Base-by-base conservation (phyloP, 1,140 invertebrate genomes). In the Drosophila lowei region DNA sequence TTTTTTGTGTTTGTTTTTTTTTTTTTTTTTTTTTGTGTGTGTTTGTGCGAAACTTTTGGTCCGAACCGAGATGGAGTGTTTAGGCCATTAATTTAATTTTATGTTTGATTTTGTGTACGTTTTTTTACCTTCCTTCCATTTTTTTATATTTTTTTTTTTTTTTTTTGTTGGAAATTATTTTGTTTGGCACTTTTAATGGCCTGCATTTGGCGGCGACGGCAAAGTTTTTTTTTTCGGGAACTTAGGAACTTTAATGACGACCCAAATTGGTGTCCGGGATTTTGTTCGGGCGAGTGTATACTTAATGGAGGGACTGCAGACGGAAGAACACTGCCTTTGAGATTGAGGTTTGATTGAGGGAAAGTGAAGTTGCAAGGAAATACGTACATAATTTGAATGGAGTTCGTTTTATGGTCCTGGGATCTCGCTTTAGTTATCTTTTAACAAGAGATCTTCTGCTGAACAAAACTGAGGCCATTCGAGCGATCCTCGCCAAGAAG, bases 41-140 rank as follows among this genome's bases (percentile, higher is more conserved):
- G 28, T 30, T 30, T 30, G 18, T 53, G 28, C 48, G 50, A 62
- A 60, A 71, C 28, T 48, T 54, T 49, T 4, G 8, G 15, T 38
- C 38, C 49, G 34, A 44, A 43, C 13, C 13, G 59, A 47, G 43
- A 52, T 62, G 62, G 59, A 73, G 71, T 76, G 61, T 50, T 76
- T 83, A 66, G 73, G 70, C 63, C 78, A 86, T 81, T 80, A 86
- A 86, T 88, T 86, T 86, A 86, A 86, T 88, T 86, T 88, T 79
- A 86, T 88, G 83, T 86, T 86, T 81, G 81, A 88, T 81, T 81
- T 81, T 77, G 64, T 79, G 72, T 59, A 57, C 52, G 52, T 42
- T 54, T 42, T 34, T 49, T 57, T 61, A 57, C 42, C 50, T 65
- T 63, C 44, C 72, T 76, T 18, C 18, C 18, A 2, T 18, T 18